A percentile compares a stretch with the other conserved stretches of the same genome.
Conservation (phyloP, 1,140 invertebrate genomes). For the Drosophila mauritiana region DNA sequence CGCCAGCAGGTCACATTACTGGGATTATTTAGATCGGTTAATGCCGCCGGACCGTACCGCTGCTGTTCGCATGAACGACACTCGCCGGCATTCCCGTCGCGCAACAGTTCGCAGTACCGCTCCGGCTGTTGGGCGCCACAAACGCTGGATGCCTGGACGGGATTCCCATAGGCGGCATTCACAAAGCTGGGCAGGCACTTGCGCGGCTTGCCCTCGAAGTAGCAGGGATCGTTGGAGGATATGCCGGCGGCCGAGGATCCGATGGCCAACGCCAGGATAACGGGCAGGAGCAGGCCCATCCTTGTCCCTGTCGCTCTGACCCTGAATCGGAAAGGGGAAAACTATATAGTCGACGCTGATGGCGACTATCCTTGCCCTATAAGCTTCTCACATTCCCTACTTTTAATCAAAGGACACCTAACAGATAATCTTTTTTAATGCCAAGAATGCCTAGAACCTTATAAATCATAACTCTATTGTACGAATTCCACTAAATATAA, state of each 20-base stretch:
- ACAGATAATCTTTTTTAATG: no score
- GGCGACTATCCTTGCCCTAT: not conserved
- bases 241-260: slow-evolving; percentile 18
- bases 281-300: slow-evolving; percentile 27
- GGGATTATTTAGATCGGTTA: slow-evolving; percentile 99
- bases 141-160: slow-evolving; percentile 95
- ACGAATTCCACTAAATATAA: no score
- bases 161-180: slow-evolving; percentile 97
- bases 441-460: no score
- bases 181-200: slow-evolving; percentile 98
- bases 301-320: slow-evolving; percentile 3
- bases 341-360: slow-evolving; percentile 1
- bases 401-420: not conserved
- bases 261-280: slow-evolving; percentile 22
- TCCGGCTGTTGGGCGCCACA: slow-evolving; percentile 91
- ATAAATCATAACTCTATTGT: no score
- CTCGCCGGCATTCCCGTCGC: slow-evolving; percentile 85
- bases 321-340: slow-evolving; percentile 20
- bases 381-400: slow-evolving; percentile 6
- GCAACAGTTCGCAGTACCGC: slow-evolving; percentile 89
- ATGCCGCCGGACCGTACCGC: slow-evolving; percentile 86
- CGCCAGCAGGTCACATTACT: slow-evolving; percentile 99
- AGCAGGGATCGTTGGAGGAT: slow-evolving; percentile 92
- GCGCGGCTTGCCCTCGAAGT: slow-evolving; percentile 93
- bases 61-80: slow-evolving; percentile 96